phyloP scores from a whole-genome alignment of 2,888 invertebrate genomes.

The Xestia xanthographa region DNA sequence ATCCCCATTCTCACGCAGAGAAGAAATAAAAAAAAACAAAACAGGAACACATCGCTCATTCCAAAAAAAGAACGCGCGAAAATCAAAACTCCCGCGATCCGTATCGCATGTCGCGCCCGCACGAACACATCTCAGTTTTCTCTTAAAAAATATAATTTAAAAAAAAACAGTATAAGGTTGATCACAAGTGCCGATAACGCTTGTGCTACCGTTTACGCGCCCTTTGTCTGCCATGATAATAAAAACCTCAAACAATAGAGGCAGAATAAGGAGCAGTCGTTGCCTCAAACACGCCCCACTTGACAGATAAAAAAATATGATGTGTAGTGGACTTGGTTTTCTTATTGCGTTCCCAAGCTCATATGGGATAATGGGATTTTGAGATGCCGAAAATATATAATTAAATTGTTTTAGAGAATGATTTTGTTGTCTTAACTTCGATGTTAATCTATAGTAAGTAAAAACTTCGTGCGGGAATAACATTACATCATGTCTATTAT shows the following conservation, averaged over 20 bases:
- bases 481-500: not conserved
- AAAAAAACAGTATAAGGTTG: constrained; percentile 85
- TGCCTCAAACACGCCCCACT: constrained; percentile 84
- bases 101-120: constrained; percentile 84
- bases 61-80: constrained; percentile 76
- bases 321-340: constrained; percentile 78
- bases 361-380: constrained; percentile 45
- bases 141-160: constrained; percentile 77
- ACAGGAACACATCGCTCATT: constrained; percentile 80
- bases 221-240: constrained; percentile 87
- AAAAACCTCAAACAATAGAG: constrained; percentile 88
- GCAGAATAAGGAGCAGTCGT: constrained; percentile 80
- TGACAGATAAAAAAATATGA: constrained; percentile 80
- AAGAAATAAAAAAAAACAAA: constrained; percentile 57
- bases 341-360: constrained; percentile 80
- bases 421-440: not conserved
- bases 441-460: not conserved
- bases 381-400: constrained; percentile 7
- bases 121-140: constrained; percentile 80
- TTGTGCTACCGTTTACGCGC: constrained; percentile 89
- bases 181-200: constrained; percentile 88
- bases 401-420: not conserved
- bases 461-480: not conserved
- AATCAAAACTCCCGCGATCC: constrained; percentile 74
- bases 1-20: constrained; percentile 49